Percentiles rank a stretch among this genome's conserved stretches.
phyloP scores from a whole-genome alignment of 2,113 vertebrate genomes.

The Todiramphus chloris region DNA sequence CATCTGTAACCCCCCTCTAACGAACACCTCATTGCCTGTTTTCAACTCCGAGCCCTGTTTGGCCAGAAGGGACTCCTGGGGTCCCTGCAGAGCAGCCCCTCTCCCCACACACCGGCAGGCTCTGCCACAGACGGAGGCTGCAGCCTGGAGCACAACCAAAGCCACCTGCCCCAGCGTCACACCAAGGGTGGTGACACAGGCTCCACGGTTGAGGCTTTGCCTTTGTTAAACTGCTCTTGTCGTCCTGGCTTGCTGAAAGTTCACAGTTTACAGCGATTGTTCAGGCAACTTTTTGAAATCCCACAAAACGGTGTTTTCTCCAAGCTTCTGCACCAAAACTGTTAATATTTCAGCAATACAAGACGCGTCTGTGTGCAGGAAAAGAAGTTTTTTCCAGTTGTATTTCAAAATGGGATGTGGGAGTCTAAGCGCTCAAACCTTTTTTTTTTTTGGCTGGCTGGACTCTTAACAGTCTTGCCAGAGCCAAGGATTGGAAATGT shows the following conservation, averaged over 20 bases:
- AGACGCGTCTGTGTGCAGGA: neutral
- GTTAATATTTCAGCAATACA: neutral
- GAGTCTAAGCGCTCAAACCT: neutral
- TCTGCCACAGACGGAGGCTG: rapidly evolving
- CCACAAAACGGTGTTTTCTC: rapidly evolving
- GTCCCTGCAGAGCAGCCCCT: neutral
- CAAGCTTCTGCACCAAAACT: neutral
- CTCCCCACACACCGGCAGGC: neutral
- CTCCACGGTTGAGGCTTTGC: rapidly evolving
- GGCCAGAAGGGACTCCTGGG: neutral
- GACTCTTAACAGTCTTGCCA: neutral
- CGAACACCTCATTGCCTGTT: neutral
- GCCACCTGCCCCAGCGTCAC: rapidly evolving
- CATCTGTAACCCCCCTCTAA: neutral
- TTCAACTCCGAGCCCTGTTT: rapidly evolving
- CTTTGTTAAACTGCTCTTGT: neutral
- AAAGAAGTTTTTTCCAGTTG: neutral
- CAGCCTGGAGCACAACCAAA: neutral
- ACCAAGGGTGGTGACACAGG: neutral
- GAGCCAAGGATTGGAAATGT: constrained; percentile 12
- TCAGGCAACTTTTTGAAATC: neutral
- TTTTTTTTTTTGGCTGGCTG: neutral
- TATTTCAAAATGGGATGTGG: neutral
- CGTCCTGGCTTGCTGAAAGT: rapidly evolving
- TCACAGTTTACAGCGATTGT: neutral